Evolutionary conservation across 2,888 invertebrate species (phyloP).

Genomic region (Oscheius sp.): DNA sequence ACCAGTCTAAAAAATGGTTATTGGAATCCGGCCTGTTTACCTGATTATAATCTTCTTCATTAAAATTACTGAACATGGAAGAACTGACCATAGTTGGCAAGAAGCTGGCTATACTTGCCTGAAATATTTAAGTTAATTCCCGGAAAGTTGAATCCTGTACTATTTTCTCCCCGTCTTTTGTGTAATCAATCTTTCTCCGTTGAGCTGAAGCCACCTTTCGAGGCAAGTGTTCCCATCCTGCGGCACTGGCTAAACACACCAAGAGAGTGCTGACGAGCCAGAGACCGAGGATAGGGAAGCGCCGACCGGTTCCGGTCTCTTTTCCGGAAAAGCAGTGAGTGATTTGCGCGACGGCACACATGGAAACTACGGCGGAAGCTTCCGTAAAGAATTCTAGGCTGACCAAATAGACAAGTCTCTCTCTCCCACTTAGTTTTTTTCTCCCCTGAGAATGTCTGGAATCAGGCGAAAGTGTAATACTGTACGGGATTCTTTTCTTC

Average conservation of each 20-base stretch:
- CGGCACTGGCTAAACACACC: constrained; percentile 36
- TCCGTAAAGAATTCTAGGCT: constrained; percentile 8
- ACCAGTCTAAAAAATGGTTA: not conserved
- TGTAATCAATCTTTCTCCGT: constrained; percentile 11
- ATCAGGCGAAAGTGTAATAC: not conserved
- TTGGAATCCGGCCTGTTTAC: constrained; percentile 2
- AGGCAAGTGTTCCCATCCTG: constrained; percentile 38
- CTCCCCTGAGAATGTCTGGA: not conserved
- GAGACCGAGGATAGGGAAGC: constrained; percentile 30
- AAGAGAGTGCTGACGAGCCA: constrained; percentile 24
- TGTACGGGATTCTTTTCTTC: too few relatives aligned
- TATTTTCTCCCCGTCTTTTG: constrained; percentile 1
- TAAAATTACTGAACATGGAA: constrained; percentile 50
- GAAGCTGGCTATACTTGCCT: constrained; percentile 49
- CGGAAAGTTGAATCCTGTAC: not conserved
- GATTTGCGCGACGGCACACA: constrained; percentile 37
- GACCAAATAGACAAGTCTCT: constrained; percentile 27
- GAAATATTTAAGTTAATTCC: constrained; percentile 12
- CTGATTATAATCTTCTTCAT: constrained; percentile 60
- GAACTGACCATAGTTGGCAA: constrained; percentile 59
- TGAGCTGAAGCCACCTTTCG: constrained; percentile 31
- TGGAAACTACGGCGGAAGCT: constrained; percentile 33
- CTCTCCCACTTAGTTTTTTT: not conserved
- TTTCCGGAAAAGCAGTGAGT: constrained; percentile 27
- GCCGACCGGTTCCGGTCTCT: constrained; percentile 36